Evolutionary conservation across 2,888 invertebrate genomes (phyloP), one percentile per base, ranked within the genome.

Genomic region (Drosophila ustulata): DNA sequence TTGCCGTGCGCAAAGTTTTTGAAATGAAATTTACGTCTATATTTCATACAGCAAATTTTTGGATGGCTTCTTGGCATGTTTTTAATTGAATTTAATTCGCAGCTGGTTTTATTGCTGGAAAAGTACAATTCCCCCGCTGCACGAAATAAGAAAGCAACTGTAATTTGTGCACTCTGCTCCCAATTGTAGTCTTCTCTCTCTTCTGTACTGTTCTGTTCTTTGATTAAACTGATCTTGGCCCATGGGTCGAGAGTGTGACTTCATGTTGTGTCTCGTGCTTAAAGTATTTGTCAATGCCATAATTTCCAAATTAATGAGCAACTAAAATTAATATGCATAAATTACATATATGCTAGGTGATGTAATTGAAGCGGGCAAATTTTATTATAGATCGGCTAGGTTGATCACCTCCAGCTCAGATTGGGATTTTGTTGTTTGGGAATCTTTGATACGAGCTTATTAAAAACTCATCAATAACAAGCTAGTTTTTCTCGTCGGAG

Each of bases 81-180:
- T 64, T 71, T 82, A 82, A 85, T 82, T 74, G 57, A 79, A 76
- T 88, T 72, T 49, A 65, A 77, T 78, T 75, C 25, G 53, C 59
- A 49, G 34, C 43, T 34, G 37, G 6, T 51, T 58, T 50, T 30
- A 39, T 47, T n/a, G 32, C 30, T 61, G 34, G 8, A 11, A 32
- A 41, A 46, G 7, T n/a, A 41, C 3, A 34, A 47, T 46, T 65
- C n/a, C n/a, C 32, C 45, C 39, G 5, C 37, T 43, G 26, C 37
- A 41, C 28, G 47, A 49, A 59, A 52, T 41, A 56, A 64, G 71
- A 69, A 71, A 56, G 25, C 65, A 56, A 82, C 37, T 52, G 63
- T 43, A 66, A 64, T 58, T 64, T 63, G 25, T 46, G 49, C 45
- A 37, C 4, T 58, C 26, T 65, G 66, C 34, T 37, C 47, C 9